Evolutionary conservation across 2,113 vertebrate genomes (phyloP).

Genomic region (Jacana jacana): DNA sequence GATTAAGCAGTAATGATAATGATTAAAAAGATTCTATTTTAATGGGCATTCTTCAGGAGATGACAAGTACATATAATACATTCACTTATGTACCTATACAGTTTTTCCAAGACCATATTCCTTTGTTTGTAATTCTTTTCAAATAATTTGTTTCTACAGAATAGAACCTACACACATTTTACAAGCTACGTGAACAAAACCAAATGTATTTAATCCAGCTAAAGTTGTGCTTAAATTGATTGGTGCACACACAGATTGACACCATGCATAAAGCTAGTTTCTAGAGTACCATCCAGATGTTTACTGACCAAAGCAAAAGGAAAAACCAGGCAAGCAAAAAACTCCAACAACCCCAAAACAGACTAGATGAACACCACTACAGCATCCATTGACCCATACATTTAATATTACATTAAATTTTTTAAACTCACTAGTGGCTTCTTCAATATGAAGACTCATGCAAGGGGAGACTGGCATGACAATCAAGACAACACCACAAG

Average conservation of each 20-base stretch:
- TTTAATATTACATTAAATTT: slow-evolving; percentile 24
- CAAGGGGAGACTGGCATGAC: not conserved
- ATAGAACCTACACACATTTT: not conserved
- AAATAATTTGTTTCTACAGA: not conserved
- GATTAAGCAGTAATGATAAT: not conserved
- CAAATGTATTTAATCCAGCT: not conserved
- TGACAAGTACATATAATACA: not conserved
- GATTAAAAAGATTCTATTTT: slow-evolving; percentile 15
- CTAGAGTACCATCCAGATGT: not conserved
- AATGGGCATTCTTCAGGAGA: slow-evolving; percentile 33
- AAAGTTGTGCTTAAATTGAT: not conserved
- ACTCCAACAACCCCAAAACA: not conserved
- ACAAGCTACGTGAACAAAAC: not conserved
- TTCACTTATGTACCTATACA: accelerated
- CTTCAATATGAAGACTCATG: slow-evolving; percentile 13
- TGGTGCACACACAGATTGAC: not conserved
- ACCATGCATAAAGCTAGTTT: not conserved
- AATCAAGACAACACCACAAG: not conserved
- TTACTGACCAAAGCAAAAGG: not conserved
- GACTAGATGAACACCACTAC: not conserved
- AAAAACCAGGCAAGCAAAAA: not conserved
- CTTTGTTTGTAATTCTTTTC: not conserved
- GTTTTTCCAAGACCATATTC: not conserved
- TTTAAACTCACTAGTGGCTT: slow-evolving; percentile 33
- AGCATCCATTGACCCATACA: not conserved